These are phyloP conservation scores for Sanderia malayensis DNA, from an alignment of 30 jellyfish, hydroid and myxozoan genomes.

Conservation along the genomic window DNA sequence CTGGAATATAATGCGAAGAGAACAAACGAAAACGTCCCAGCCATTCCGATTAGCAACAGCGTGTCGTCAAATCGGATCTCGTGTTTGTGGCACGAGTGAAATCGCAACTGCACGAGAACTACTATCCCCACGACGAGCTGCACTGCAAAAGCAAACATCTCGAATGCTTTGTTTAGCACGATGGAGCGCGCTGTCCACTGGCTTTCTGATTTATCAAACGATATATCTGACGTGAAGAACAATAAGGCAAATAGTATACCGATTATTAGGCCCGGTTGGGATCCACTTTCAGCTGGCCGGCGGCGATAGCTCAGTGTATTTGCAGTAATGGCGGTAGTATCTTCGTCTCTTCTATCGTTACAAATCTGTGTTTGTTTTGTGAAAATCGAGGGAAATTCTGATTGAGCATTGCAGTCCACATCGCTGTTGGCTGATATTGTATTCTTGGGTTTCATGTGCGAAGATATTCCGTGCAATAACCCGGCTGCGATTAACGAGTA, in stretches of 20 bases:
- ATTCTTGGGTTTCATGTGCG: conserved; percentile 6
- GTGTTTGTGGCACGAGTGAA: background rate
- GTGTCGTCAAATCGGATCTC: background rate
- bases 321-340: no score
- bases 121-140: background rate
- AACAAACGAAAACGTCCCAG: background rate
- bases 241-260: conserved; percentile 4
- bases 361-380: no score
- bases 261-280: conserved; percentile 11
- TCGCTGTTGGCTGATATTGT: no score
- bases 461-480: conserved; percentile 2
- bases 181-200: background rate
- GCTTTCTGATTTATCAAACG: conserved; percentile 7
- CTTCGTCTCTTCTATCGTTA: no score
- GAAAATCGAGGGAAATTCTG: no score
- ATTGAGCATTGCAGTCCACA: no score
- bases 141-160: background rate
- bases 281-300: no score
- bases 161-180: background rate
- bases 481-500: conserved; percentile 33
- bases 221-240: conserved; percentile 11
- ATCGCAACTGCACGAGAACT: background rate
- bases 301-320: no score
- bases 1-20: background rate
- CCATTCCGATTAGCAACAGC: background rate